Conservation (phyloP, 1,140 invertebrate species). For the Pteromalus puparum region DNA sequence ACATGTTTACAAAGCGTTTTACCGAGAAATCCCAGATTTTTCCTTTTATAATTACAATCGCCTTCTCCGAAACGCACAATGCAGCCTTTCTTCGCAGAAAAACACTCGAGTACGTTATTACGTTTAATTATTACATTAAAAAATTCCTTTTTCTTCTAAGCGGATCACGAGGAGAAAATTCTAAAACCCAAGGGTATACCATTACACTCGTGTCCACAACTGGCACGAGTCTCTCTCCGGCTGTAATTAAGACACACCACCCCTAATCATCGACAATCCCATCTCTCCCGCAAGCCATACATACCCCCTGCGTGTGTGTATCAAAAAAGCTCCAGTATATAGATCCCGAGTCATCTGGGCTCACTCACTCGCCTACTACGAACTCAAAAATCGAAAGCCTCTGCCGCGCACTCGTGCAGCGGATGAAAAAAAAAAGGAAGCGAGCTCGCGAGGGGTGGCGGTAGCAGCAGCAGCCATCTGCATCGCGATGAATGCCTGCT, state of each 20-base stretch:
- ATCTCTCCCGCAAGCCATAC: not conserved
- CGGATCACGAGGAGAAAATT: too few species aligned
- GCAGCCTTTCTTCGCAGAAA: too few species aligned
- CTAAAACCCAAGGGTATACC: too few species aligned
- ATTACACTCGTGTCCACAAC: too few species aligned
- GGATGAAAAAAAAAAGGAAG: conserved; percentile 36
- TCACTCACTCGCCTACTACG: not conserved
- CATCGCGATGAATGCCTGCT: conserved; percentile 73
- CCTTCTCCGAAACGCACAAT: too few species aligned
- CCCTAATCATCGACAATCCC: not conserved
- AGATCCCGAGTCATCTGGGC: not conserved
- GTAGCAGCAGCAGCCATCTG: conserved; percentile 71
- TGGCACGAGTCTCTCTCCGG: not conserved
- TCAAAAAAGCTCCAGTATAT: not conserved
- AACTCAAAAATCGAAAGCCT: not conserved
- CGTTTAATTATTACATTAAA: too few species aligned
- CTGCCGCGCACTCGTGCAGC: conserved; percentile 18
- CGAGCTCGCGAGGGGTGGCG: conserved; percentile 64
- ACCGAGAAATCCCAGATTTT: too few species aligned
- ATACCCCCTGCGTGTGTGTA: not conserved
- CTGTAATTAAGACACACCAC: not conserved
- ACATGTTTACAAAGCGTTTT: too few species aligned
- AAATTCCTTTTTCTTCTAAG: too few species aligned
- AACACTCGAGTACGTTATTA: too few species aligned
- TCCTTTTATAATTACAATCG: too few species aligned